These are phyloP conservation scores for Ecdyonurus torrentis DNA, from an alignment of 2,888 invertebrate species.

Conservation along the genomic window DNA sequence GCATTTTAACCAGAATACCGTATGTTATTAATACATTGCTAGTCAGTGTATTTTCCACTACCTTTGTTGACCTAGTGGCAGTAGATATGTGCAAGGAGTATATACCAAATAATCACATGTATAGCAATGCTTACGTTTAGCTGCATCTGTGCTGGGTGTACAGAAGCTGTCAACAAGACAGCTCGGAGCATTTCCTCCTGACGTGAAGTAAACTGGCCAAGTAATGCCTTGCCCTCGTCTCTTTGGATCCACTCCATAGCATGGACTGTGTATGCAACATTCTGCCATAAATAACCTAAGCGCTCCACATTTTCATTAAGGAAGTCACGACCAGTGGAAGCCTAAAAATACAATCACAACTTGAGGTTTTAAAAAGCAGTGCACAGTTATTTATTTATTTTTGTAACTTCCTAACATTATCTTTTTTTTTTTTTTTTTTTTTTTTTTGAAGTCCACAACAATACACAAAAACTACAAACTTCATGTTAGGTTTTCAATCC, in stretches of 20 bases:
- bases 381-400: too few species aligned
- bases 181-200: constrained; percentile 60
- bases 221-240: constrained; percentile 49
- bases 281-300: constrained; percentile 39
- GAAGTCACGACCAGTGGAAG: neutral
- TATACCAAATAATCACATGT: neutral
- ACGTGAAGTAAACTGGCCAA: constrained; percentile 59
- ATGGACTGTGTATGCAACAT: constrained; percentile 62
- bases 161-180: constrained; percentile 28
- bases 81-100: too few species aligned
- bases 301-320: neutral
- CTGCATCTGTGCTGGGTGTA: neutral
- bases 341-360: neutral
- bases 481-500: too few species aligned
- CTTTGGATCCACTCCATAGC: constrained; percentile 54
- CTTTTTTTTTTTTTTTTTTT: too few species aligned
- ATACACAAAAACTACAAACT: too few species aligned
- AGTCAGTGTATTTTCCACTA: too few species aligned
- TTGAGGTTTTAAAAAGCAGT: too few species aligned
- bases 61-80: too few species aligned
- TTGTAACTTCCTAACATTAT: too few species aligned
- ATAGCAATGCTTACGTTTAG: neutral
- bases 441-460: too few species aligned
- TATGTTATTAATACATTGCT: too few species aligned
- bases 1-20: too few species aligned